Conservation (phyloP, 2,888 invertebrate genomes). For the Zaprionus lineosus region DNA sequence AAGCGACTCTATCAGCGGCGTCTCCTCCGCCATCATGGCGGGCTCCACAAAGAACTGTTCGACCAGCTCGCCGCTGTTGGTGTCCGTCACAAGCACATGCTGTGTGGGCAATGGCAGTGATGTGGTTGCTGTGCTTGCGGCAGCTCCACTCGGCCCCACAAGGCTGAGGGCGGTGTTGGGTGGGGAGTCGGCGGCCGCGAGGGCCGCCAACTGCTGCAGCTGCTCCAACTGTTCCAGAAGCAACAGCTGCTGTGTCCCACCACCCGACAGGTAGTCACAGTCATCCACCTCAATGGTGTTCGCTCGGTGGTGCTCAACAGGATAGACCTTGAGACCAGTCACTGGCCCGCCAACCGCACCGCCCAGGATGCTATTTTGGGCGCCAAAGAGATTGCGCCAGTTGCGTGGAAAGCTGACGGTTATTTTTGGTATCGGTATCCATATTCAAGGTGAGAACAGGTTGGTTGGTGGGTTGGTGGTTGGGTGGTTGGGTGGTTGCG, state of each 20-base stretch:
- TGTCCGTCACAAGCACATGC: slow-evolving; percentile 76
- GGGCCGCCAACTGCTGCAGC: slow-evolving; percentile 77
- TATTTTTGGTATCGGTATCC: slow-evolving; percentile 35
- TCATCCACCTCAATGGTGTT: slow-evolving; percentile 82
- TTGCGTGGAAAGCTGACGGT: slow-evolving; percentile 81
- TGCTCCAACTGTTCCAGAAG: slow-evolving; percentile 80
- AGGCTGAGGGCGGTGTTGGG: slow-evolving; percentile 65
- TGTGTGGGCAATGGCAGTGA: slow-evolving; percentile 68
- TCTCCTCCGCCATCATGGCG: slow-evolving; percentile 61
- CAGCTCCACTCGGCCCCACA: slow-evolving; percentile 29
- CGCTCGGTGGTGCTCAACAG: slow-evolving; percentile 79
- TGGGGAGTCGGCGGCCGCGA: slow-evolving; percentile 80
- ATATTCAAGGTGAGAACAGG: slow-evolving; percentile 1
- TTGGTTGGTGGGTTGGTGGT: slow-evolving; percentile 11
- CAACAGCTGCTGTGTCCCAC: slow-evolving; percentile 71
- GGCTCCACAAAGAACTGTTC: slow-evolving; percentile 78
- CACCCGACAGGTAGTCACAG: slow-evolving; percentile 76
- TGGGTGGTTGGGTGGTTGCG: slow-evolving; percentile 11
- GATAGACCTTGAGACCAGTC: slow-evolving; percentile 54
- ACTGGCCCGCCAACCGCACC: slow-evolving; percentile 52
- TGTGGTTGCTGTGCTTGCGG: slow-evolving; percentile 25
- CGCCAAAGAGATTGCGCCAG: slow-evolving; percentile 81
- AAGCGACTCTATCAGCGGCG: slow-evolving; percentile 30
- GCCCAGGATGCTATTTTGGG: slow-evolving; percentile 52
- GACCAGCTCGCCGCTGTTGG: slow-evolving; percentile 73